Percentiles rank a stretch among this genome's conserved stretches.
These are phyloP conservation scores for Picathartes gymnocephalus DNA, from an alignment of 2,113 vertebrate genomes.

Conservation along the genomic window DNA sequence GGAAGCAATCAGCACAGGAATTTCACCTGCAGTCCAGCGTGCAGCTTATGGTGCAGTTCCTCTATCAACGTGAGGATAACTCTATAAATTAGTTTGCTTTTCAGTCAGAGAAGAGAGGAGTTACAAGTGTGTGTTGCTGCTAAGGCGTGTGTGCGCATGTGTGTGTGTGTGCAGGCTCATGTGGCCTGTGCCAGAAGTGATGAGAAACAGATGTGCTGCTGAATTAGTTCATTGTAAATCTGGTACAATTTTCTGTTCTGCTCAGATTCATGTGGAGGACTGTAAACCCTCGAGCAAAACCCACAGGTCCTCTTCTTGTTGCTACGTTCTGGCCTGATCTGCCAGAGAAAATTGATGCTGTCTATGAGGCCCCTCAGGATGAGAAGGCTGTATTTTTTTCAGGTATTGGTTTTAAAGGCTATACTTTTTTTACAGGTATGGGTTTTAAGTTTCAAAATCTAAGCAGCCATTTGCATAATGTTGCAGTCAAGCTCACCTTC, in stretches of 20 bases:
- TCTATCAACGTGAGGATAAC: background rate
- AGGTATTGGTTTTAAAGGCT: constrained; percentile 80
- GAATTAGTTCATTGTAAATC: constrained; percentile 81
- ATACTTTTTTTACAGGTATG: constrained; percentile 89
- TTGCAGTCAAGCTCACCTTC: background rate
- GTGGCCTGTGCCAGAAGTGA: constrained; percentile 56
- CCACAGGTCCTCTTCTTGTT: constrained; percentile 87
- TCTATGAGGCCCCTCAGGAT: constrained; percentile 90
- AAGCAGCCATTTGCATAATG: background rate
- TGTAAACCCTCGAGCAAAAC: constrained; percentile 81
- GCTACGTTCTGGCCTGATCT: constrained; percentile 96
- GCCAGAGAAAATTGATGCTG: constrained; percentile 90
- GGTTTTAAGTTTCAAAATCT: background rate
- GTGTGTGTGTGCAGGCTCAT: background rate
- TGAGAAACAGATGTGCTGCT: constrained; percentile 80
- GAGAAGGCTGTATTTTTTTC: constrained; percentile 94
- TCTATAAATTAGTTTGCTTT: background rate
- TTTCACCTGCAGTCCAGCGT: background rate
- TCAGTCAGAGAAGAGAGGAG: background rate
- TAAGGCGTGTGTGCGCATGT: fast-evolving
- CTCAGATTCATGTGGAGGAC: constrained; percentile 94
- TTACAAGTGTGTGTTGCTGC: background rate
- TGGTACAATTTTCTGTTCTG: constrained; percentile 11
- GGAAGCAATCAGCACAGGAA: background rate
- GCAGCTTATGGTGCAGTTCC: background rate